Evolutionary conservation across 2,113 vertebrate genomes (phyloP).

Genomic region (Crypturellus undulatus): DNA sequence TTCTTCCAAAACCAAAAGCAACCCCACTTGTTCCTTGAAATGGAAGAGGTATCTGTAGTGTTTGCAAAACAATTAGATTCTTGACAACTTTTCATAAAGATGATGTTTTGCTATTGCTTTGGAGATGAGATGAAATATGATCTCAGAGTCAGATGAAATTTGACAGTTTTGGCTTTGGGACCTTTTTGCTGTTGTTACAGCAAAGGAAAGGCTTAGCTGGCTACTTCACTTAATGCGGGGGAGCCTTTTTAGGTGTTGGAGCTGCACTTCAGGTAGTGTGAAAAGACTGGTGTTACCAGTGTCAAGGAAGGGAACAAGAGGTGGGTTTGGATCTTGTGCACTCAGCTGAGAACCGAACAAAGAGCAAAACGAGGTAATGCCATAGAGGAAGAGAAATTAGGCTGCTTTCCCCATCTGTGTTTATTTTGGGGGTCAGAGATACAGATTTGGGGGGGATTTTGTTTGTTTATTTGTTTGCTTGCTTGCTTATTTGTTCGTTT

Average conservation of each 20-base stretch:
- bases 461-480: no score
- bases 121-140: background rate
- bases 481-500: no score
- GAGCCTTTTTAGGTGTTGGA: no score
- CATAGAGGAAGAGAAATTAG: background rate
- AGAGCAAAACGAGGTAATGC: background rate
- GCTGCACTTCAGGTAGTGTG: no score
- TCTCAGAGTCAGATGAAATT: accelerated
- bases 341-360: background rate
- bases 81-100: background rate
- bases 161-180: background rate
- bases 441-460: no score
- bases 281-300: background rate
- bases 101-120: background rate
- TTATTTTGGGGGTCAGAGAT: background rate
- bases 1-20: constrained; percentile 58
- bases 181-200: background rate
- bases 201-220: background rate
- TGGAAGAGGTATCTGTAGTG: constrained; percentile 30
- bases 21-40: constrained; percentile 42
- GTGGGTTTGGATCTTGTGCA: background rate
- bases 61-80: constrained; percentile 34
- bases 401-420: background rate
- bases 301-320: background rate
- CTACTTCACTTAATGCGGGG: background rate